Conservation (phyloP, 2,113 vertebrate species). For the Psettodes erumei region DNA sequence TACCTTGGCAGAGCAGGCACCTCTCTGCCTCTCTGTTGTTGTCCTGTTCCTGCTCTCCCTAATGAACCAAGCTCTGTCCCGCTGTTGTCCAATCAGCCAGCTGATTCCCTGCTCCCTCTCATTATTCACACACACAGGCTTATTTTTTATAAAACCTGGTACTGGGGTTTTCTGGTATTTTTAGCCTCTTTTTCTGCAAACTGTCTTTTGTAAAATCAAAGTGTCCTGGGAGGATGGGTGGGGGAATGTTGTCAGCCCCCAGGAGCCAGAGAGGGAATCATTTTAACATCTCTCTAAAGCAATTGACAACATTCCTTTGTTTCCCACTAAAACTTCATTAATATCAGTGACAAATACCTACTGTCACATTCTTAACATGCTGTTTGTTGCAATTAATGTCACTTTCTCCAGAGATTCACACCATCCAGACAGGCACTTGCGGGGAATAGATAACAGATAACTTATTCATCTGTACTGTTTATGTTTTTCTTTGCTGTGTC, state of each 20-base stretch:
- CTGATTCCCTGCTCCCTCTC: constrained; percentile 26
- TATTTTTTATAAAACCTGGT: constrained; percentile 7
- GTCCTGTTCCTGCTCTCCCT: constrained; percentile 12
- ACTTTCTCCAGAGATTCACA: constrained; percentile 10
- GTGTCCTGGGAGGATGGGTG: constrained; percentile 5
- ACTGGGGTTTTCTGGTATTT: constrained; percentile 25
- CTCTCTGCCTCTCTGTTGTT: constrained; percentile 14
- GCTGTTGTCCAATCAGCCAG: constrained; percentile 25
- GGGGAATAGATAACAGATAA: neutral
- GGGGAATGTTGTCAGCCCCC: constrained; percentile 4
- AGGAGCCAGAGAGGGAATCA: constrained; percentile 18
- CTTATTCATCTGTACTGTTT: neutral
- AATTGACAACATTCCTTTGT: neutral
- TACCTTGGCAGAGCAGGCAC: constrained; percentile 14
- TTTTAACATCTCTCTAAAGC: neutral
- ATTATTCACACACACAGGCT: constrained; percentile 18
- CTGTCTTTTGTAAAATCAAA: neutral
- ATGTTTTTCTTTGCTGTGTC: no score
- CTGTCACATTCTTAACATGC: neutral
- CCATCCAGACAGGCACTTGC: neutral
- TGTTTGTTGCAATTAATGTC: constrained; percentile 9
- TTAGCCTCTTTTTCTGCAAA: constrained; percentile 26
- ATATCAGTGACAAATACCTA: constrained; percentile 21
- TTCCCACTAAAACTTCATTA: constrained; percentile 8
- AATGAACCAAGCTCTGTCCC: constrained; percentile 57